These are phyloP conservation scores for Tipula confusa DNA, from an alignment of 2,888 invertebrate genomes.

Conservation along the genomic window DNA sequence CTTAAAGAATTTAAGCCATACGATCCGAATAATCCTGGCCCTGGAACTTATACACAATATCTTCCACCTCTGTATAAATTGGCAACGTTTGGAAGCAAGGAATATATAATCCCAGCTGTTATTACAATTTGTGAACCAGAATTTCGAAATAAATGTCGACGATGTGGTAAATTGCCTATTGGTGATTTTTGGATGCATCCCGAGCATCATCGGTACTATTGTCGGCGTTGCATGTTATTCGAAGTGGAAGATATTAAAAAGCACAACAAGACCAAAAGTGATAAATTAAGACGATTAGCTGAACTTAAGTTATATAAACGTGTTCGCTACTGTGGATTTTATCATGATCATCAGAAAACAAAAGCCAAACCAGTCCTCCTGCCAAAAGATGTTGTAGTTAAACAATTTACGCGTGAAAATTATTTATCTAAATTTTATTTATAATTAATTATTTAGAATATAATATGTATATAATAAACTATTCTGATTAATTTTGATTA, in stretches of 20 bases:
- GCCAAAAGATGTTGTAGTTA: constrained; percentile 40
- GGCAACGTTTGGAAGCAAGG: not conserved
- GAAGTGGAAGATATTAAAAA: constrained; percentile 33
- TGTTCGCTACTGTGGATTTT: constrained; percentile 46
- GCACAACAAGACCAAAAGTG: not conserved
- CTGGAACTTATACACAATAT: not conserved
- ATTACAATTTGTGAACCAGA: constrained; percentile 41
- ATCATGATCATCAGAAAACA: constrained; percentile 45
- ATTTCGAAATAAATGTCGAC: constrained; percentile 40
- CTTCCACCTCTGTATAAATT: not conserved
- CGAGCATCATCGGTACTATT: constrained; percentile 42
- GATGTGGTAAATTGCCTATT: constrained; percentile 41
- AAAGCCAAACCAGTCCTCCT: constrained; percentile 42
- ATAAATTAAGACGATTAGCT: not conserved
- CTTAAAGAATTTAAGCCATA: not conserved
- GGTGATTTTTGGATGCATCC: constrained; percentile 59
- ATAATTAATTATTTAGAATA: too few species aligned
- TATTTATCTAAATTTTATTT: constrained; percentile 42
- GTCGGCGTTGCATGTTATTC: constrained; percentile 42
- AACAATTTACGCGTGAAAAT: constrained; percentile 45
- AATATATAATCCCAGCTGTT: constrained; percentile 41
- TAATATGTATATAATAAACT: not conserved
- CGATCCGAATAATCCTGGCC: constrained; percentile 5
- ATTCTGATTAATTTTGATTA: not conserved
- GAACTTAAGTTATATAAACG: constrained; percentile 32